Conservation (phyloP, 2,888 invertebrate genomes). For the Willowsia nigromaculata region DNA sequence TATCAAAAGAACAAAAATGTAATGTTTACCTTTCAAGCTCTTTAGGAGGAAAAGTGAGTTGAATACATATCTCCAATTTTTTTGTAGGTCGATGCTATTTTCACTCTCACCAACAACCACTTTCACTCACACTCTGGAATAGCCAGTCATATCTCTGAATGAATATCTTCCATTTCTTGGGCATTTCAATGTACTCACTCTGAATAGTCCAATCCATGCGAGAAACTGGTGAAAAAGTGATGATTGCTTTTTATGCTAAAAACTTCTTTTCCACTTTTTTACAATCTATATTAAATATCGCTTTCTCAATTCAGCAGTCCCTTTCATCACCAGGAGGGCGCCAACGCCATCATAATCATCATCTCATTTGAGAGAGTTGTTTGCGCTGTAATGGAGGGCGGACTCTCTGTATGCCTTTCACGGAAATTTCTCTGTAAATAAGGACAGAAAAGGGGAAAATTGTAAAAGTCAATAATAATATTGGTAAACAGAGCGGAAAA, state of each 20-base stretch:
- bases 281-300: background rate
- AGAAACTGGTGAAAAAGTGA: background rate
- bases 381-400: too few species aligned
- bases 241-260: background rate
- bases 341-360: background rate
- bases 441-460: too few species aligned
- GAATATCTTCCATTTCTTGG: background rate
- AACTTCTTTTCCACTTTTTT: background rate
- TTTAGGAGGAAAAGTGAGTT: background rate
- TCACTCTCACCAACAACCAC: background rate
- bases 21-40: slow-evolving; percentile 10
- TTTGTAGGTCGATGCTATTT: background rate
- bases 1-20: background rate
- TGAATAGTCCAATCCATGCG: background rate
- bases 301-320: background rate
- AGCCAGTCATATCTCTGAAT: background rate
- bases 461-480: too few species aligned
- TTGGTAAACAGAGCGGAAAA: too few species aligned
- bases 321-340: background rate
- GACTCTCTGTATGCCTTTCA: too few species aligned
- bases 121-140: background rate
- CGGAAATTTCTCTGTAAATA: too few species aligned
- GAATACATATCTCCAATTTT: background rate
- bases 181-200: background rate
- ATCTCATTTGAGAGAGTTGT: background rate